Conservation (phyloP, 2,888 invertebrate species). For the Eupithecia tripunctaria region DNA sequence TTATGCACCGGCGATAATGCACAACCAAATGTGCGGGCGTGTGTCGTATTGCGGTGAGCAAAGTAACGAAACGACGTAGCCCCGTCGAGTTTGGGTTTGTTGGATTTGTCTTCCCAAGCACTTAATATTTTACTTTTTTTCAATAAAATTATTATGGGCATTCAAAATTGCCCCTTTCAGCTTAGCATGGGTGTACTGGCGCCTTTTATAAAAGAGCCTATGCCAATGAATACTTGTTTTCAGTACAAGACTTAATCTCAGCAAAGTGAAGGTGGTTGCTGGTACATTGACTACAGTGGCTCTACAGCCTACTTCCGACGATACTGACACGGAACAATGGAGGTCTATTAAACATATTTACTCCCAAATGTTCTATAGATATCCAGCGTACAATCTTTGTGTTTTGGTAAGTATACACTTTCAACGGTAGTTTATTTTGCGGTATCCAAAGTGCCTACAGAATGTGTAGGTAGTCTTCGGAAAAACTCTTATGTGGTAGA, state of each 20-base stretch:
- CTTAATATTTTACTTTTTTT: too few relatives aligned
- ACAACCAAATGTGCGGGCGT: too few relatives aligned
- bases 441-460: background rate
- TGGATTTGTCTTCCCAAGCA: too few relatives aligned
- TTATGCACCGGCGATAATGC: too few relatives aligned
- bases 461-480: background rate
- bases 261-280: slow-evolving; percentile 51
- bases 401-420: slow-evolving; percentile 54
- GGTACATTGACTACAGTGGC: slow-evolving; percentile 53
- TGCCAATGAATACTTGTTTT: background rate
- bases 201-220: background rate
- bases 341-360: slow-evolving; percentile 52
- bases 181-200: background rate
- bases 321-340: slow-evolving; percentile 58
- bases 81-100: too few relatives aligned
- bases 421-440: background rate
- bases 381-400: slow-evolving; percentile 63
- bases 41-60: too few relatives aligned
- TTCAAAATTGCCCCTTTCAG: background rate
- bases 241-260: slow-evolving; percentile 20
- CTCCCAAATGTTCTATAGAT: slow-evolving; percentile 62
- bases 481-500: too few relatives aligned
- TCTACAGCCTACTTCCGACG: slow-evolving; percentile 27
- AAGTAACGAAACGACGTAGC: too few relatives aligned
- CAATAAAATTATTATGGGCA: background rate